These are phyloP conservation scores for Styela plicata DNA, from an alignment of 23 tunicate species.

Conservation along the genomic window DNA sequence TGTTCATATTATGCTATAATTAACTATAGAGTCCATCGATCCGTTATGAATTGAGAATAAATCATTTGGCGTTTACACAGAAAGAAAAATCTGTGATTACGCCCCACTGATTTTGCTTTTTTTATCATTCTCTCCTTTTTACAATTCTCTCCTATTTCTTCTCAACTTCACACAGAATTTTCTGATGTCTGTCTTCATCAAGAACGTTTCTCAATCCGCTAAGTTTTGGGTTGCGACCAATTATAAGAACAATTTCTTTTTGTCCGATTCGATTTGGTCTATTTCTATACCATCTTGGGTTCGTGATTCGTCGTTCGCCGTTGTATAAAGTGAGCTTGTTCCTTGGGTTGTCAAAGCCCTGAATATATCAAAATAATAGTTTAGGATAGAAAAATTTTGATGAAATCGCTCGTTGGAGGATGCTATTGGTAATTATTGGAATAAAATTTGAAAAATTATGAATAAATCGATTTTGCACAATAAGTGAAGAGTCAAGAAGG, in stretches of 20 bases:
- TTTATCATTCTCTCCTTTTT: too few species aligned
- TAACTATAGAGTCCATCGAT: too few species aligned
- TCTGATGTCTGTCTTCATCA: not conserved
- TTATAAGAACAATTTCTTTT: not conserved
- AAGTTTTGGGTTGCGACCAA: not conserved
- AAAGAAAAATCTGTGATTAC: too few species aligned
- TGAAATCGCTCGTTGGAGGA: not conserved
- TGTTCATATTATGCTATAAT: too few species aligned
- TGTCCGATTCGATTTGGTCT: not conserved
- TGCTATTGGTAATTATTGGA: not conserved
- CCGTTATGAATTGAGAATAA: too few species aligned
- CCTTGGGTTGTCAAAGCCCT: not conserved
- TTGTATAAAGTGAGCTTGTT: not conserved
- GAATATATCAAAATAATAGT: too few species aligned
- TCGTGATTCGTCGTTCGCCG: not conserved
- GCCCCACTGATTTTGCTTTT: too few species aligned
- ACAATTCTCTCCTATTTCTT: too few species aligned
- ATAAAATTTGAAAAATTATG: too few species aligned
- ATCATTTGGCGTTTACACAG: too few species aligned
- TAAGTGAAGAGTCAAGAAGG: too few species aligned
- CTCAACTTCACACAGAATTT: not conserved
- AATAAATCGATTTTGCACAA: too few species aligned
- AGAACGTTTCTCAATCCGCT: not conserved
- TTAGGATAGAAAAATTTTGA: not conserved
- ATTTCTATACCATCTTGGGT: conserved; percentile 5